Percentiles rank a stretch among this genome's conserved stretches.
phyloP scores from a whole-genome alignment of 2,797 vertebrate species.

The Myripristis jacobus region DNA sequence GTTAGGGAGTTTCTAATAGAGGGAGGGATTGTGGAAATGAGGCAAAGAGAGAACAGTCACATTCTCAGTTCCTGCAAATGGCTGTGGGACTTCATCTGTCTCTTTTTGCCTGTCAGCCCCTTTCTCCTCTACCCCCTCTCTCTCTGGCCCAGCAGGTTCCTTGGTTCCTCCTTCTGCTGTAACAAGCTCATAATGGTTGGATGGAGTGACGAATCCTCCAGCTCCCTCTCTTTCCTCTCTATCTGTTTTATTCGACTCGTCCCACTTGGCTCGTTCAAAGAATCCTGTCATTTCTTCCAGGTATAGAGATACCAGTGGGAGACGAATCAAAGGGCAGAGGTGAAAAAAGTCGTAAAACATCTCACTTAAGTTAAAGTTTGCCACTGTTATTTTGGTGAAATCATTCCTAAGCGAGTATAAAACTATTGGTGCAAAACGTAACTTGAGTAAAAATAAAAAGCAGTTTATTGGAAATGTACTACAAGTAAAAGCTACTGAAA shows the following conservation, averaged over 20 bases:
- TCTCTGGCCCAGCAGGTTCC: conserved; percentile 1
- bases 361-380: too few relatives aligned
- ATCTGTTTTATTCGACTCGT: conserved; percentile 20
- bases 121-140: neutral
- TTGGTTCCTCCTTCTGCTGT: neutral
- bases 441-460: too few relatives aligned
- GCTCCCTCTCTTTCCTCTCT: neutral
- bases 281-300: conserved; percentile 19
- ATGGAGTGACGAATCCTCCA: conserved; percentile 2
- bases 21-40: conserved; percentile 41
- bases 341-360: too few relatives aligned
- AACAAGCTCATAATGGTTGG: conserved; percentile 23
- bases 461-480: too few relatives aligned
- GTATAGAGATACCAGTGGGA: conserved; percentile 9
- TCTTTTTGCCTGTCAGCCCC: conserved; percentile 2
- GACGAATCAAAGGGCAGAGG: neutral
- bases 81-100: conserved; percentile 33
- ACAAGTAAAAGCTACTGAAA: too few relatives aligned
- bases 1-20: conserved; percentile 36
- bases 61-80: conserved; percentile 22
- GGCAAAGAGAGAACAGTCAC: conserved; percentile 26
- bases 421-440: too few relatives aligned
- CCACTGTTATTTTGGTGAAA: too few relatives aligned
- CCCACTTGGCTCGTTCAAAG: conserved; percentile 13
- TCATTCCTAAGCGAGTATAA: too few relatives aligned